These are phyloP conservation scores for Indri indri DNA, from an alignment of 2,113 vertebrate species.

Conservation along the genomic window DNA sequence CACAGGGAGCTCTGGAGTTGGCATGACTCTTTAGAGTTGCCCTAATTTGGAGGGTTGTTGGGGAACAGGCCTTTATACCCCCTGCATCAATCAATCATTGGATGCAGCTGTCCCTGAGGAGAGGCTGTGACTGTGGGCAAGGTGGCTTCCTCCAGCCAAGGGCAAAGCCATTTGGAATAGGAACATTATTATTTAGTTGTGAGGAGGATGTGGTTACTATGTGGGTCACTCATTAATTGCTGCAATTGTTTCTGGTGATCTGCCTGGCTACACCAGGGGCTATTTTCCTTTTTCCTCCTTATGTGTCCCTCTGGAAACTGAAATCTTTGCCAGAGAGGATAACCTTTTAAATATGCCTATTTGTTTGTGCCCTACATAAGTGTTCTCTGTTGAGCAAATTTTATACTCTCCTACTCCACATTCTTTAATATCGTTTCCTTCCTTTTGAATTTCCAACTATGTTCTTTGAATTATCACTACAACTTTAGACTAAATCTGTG, in stretches of 20 bases:
- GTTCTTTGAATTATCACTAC: neutral
- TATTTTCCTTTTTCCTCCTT: neutral
- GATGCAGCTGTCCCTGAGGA: neutral
- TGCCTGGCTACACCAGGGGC: neutral
- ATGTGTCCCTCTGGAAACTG: neutral
- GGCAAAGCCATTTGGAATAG: neutral
- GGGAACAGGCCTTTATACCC: neutral
- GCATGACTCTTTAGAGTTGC: neutral
- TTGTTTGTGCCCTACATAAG: neutral
- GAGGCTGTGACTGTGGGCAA: neutral
- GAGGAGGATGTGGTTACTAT: neutral
- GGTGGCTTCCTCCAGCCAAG: neutral
- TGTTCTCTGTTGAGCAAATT: neutral
- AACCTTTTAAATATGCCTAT: neutral
- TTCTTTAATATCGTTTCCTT: neutral
- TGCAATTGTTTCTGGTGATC: neutral
- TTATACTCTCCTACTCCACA: neutral
- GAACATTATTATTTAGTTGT: neutral
- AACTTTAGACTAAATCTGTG: neutral
- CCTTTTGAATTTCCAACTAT: neutral
- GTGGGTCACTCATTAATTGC: neutral
- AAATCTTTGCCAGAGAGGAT: neutral
- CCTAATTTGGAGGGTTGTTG: neutral
- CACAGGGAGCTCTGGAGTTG: neutral
- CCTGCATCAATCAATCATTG: neutral